These are phyloP conservation scores for Parapsyche elsis DNA, from an alignment of 1,140 invertebrate genomes.

Conservation along the genomic window DNA sequence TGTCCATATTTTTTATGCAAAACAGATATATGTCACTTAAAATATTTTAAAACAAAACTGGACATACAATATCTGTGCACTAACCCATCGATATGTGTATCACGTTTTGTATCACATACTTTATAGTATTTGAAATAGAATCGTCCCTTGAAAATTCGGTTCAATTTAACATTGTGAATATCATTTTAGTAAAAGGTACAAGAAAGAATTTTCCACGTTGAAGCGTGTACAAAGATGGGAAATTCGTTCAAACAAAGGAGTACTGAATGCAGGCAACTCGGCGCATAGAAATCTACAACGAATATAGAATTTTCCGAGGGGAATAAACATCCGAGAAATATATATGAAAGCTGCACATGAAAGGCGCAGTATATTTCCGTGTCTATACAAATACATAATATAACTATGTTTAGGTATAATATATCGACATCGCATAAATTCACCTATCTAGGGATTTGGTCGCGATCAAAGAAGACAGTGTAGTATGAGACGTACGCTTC, in stretches of 20 bases:
- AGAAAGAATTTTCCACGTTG: too few species aligned
- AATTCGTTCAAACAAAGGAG: background rate
- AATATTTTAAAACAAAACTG: too few species aligned
- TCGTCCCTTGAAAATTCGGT: too few species aligned
- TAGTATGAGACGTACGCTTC: background rate
- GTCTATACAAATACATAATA: background rate
- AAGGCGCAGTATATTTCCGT: background rate
- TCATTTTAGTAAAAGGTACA: too few species aligned
- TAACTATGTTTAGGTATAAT: background rate
- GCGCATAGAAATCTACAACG: background rate
- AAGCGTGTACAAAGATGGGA: background rate
- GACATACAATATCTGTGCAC: too few species aligned
- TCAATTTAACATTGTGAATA: too few species aligned
- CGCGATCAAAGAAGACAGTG: constrained; percentile 14
- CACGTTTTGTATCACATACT: too few species aligned
- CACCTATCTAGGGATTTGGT: background rate
- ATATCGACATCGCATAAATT: background rate
- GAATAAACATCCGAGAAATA: background rate
- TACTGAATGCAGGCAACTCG: background rate
- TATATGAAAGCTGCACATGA: background rate
- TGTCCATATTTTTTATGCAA: too few species aligned
- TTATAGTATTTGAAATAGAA: too few species aligned
- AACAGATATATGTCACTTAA: too few species aligned
- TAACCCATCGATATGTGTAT: too few species aligned
- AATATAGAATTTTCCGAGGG: background rate